Evolutionary conservation across 2,113 vertebrate species (phyloP).

Genomic region (Spizaetus ornatus): DNA sequence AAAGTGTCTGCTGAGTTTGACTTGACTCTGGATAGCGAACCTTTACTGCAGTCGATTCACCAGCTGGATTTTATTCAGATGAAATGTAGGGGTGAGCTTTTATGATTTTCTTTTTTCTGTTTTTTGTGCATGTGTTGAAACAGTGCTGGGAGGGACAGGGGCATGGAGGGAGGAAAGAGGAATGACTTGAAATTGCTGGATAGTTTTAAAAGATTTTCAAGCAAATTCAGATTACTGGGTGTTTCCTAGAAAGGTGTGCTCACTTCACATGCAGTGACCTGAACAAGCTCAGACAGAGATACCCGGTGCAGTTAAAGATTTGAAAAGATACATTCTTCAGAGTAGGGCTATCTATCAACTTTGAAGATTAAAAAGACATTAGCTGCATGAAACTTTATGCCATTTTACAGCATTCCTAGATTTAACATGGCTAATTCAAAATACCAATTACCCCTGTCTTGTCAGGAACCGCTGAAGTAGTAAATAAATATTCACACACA

Average conservation of each 20-base stretch:
- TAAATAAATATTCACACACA: not conserved
- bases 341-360: not conserved
- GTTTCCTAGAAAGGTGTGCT: not conserved
- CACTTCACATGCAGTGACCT: not conserved
- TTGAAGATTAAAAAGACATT: not conserved
- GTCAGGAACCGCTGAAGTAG: not conserved
- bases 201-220: not conserved
- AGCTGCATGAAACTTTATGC: not conserved
- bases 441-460: not conserved
- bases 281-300: not conserved
- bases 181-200: not conserved
- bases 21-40: constrained; percentile 89
- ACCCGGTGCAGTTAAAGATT: not conserved
- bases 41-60: constrained; percentile 90
- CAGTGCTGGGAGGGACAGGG: not conserved
- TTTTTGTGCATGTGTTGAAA: not conserved
- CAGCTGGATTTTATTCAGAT: constrained; percentile 95
- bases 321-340: not conserved
- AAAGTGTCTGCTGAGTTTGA: constrained; percentile 95
- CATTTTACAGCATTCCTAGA: not conserved
- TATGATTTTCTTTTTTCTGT: constrained; percentile 22
- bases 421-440: not conserved
- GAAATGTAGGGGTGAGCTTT: constrained; percentile 86
- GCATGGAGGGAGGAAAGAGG: not conserved
- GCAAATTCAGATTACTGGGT: not conserved